phyloP scores from a whole-genome alignment of 2,797 vertebrate species.

The Anguilla obscura region DNA sequence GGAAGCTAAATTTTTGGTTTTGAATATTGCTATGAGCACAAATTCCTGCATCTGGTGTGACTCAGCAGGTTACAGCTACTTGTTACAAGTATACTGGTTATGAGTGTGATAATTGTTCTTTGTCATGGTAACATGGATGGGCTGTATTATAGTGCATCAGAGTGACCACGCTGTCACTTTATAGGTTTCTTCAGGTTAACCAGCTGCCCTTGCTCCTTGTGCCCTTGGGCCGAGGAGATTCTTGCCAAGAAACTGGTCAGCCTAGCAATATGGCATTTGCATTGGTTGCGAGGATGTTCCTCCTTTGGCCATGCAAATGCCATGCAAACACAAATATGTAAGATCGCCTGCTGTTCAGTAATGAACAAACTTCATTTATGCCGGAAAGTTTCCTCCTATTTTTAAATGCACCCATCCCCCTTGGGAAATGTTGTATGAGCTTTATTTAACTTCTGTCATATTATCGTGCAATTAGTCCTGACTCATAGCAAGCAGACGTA shows the following conservation, averaged over 20 bases:
- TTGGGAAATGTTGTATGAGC: background rate
- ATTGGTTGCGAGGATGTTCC: background rate
- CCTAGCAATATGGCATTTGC: constrained; percentile 8
- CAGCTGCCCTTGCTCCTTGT: background rate
- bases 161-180: background rate
- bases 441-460: background rate
- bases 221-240: background rate
- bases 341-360: constrained; percentile 7
- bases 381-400: background rate
- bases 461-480: background rate
- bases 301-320: constrained; percentile 21
- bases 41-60: background rate
- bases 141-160: background rate
- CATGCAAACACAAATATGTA: constrained; percentile 11
- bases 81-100: background rate
- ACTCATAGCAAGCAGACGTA: background rate
- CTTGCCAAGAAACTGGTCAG: background rate
- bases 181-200: background rate
- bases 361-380: background rate
- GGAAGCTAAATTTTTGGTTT: background rate
- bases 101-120: background rate
- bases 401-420: background rate
- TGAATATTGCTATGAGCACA: background rate
- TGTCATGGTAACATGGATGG: background rate
- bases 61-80: background rate